A percentile compares a stretch with the other conserved stretches of the same genome.
Conservation (phyloP, 2,888 invertebrate genomes). For the Cryptosula pallasiana region DNA sequence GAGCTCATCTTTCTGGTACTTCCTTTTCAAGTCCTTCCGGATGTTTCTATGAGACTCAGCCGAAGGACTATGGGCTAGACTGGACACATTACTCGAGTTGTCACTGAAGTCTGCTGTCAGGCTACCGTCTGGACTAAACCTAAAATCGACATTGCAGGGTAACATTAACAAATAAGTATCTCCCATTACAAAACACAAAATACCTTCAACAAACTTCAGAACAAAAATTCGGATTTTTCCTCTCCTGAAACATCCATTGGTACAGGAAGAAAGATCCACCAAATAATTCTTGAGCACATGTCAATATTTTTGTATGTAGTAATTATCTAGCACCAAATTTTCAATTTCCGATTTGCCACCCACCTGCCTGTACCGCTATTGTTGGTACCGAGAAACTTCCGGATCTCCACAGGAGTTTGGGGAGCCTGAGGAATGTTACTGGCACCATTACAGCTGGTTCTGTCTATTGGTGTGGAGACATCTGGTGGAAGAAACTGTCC, state of each 20-base stretch:
- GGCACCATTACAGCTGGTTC: not conserved
- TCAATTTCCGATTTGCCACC: no score
- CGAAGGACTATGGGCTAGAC: slow-evolving; percentile 7
- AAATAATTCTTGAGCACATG: no score
- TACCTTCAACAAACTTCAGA: no score
- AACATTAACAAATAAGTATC: no score
- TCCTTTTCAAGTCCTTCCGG: slow-evolving; percentile 38
- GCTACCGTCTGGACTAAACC: slow-evolving; percentile 18
- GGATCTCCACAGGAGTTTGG: slow-evolving; percentile 20
- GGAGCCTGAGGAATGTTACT: not conserved
- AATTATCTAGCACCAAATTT: no score
- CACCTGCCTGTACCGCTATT: slow-evolving; percentile 11
- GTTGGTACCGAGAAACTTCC: slow-evolving; percentile 12
- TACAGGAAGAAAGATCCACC: no score
- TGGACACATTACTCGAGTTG: not conserved
- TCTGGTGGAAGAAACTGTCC: slow-evolving; percentile 8
- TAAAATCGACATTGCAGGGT: no score
- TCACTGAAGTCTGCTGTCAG: slow-evolving; percentile 15
- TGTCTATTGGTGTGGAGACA: not conserved
- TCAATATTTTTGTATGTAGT: no score
- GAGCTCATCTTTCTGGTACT: slow-evolving; percentile 68
- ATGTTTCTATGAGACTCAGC: not conserved
- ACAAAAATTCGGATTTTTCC: no score
- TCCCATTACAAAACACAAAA: no score
- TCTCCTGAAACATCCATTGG: no score